Conservation (phyloP, 1,140 invertebrate genomes). For the honey bee (Apis mellifera) region Amel_HAv3.1 CM009938.2:487501-488000, state of each 20-base stretch:
- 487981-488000: not conserved
- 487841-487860: not conserved
- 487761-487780: not conserved
- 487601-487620: too few relatives aligned
- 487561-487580: not conserved
- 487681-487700: constrained; percentile 9
- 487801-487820: not conserved
- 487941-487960: not conserved
- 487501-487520: not conserved
- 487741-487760: constrained; percentile 3
- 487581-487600: not conserved
- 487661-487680: not conserved
- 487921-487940: constrained; percentile 20
- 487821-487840: not conserved
- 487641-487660: not conserved
- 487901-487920: constrained; percentile 7
- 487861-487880: not conserved
- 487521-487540: constrained; percentile 30
- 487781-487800: not conserved
- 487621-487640: not conserved
- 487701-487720: constrained; percentile 4
- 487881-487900: constrained; percentile 1
- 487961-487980: constrained; percentile 7
- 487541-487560: constrained; percentile 7
- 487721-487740: constrained; percentile 9